Evolutionary conservation across 2,888 invertebrate genomes (phyloP).

Genomic region (Calliopum simillimum): DNA sequence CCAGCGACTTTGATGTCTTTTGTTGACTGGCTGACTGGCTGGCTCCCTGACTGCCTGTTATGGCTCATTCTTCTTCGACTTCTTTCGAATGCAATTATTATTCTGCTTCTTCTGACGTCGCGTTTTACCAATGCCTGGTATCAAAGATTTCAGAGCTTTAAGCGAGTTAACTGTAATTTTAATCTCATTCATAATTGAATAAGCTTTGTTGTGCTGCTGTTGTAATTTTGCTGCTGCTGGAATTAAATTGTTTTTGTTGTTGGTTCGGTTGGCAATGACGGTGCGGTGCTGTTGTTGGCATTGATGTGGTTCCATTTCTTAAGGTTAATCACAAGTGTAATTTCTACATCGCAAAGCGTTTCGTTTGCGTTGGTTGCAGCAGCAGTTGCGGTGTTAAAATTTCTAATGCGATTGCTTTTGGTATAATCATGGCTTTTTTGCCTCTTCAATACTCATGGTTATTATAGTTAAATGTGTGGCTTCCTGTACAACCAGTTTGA

Average conservation of each 20-base stretch:
- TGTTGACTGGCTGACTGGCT: background rate
- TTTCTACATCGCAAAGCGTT: background rate
- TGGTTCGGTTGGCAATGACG: background rate
- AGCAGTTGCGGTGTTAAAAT: too few species aligned
- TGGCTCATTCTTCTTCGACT: background rate
- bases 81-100: background rate
- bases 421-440: background rate
- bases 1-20: too few species aligned
- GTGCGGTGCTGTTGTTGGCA: background rate
- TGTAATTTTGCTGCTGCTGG: background rate
- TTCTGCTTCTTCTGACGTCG: background rate
- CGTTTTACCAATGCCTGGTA: background rate
- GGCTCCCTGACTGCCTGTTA: background rate
- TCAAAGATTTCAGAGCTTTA: slow-evolving; percentile 15
- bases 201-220: background rate
- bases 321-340: slow-evolving; percentile 1
- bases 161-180: slow-evolving; percentile 31
- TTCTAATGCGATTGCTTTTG: background rate
- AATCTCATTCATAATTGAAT: slow-evolving; percentile 32
- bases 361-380: too few species aligned
- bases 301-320: background rate
- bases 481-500: slow-evolving; percentile 15
- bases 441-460: background rate
- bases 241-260: background rate
- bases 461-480: slow-evolving; percentile 11